phyloP scores from a whole-genome alignment of 2,888 invertebrate species.

The Notodonta ziczac region DNA sequence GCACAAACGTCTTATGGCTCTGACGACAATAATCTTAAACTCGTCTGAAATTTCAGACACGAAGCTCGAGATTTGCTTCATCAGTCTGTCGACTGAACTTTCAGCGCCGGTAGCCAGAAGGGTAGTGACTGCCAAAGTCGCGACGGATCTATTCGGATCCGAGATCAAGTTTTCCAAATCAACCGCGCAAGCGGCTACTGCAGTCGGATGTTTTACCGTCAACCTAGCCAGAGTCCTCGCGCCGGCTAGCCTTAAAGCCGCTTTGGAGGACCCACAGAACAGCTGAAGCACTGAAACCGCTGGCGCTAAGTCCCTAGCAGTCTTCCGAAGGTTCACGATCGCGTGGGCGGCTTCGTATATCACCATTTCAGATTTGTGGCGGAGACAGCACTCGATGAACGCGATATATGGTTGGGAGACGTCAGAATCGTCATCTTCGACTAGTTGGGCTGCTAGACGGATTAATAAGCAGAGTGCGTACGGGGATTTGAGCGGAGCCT shows the following conservation, averaged over 20 bases:
- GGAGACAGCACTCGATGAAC: constrained; percentile 96
- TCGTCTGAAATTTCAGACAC: constrained; percentile 99
- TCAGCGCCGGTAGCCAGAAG: constrained; percentile 99
- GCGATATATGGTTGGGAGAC: constrained; percentile 91
- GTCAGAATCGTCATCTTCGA: constrained; percentile 93
- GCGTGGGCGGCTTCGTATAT: constrained; percentile 99
- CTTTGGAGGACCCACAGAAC: constrained; percentile 98
- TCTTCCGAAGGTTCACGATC: constrained; percentile 95
- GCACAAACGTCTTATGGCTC: constrained; percentile 94
- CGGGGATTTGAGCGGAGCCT: constrained; percentile 94
- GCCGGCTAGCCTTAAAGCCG: constrained; percentile 98
- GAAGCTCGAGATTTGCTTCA: constrained; percentile 99
- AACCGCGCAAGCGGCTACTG: constrained; percentile 98
- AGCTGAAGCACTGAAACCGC: constrained; percentile 98
- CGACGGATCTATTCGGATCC: constrained; percentile 98
- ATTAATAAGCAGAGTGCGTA: constrained; percentile 98
- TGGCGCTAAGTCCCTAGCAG: constrained; percentile 94
- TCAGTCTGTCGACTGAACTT: constrained; percentile 98
- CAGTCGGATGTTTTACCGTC: constrained; percentile 97
- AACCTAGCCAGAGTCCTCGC: constrained; percentile 98
- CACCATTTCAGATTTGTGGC: constrained; percentile 99
- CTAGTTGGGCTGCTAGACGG: constrained; percentile 96
- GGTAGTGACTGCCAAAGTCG: constrained; percentile 99
- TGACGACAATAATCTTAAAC: constrained; percentile 99
- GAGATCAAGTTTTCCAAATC: constrained; percentile 99